Conservation (phyloP, 2,113 vertebrate genomes). For the Lepus europaeus region DNA sequence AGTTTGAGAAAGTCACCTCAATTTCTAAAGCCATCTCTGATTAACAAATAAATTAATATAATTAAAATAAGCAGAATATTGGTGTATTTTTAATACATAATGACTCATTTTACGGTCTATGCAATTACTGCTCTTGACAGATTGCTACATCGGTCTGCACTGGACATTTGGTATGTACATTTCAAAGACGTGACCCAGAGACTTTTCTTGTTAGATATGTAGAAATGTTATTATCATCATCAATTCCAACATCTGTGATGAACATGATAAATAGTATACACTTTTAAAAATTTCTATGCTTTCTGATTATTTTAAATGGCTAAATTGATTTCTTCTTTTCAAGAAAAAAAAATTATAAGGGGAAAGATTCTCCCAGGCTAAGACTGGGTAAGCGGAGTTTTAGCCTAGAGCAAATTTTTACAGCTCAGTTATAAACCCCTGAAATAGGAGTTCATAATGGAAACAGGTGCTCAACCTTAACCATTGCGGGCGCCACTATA, state of each 20-base stretch:
- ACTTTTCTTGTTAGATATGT: slow-evolving; percentile 37
- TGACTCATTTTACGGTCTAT: slow-evolving; percentile 41
- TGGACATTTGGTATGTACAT: neutral
- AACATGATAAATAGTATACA: slow-evolving; percentile 77
- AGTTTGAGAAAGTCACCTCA: neutral
- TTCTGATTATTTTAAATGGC: slow-evolving; percentile 74
- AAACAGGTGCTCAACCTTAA: slow-evolving; percentile 90
- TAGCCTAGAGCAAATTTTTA: slow-evolving; percentile 89
- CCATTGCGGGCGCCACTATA: slow-evolving; percentile 84
- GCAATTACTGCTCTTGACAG: slow-evolving; percentile 25
- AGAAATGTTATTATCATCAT: slow-evolving; percentile 45
- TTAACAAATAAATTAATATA: slow-evolving; percentile 56
- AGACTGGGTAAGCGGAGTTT: slow-evolving; percentile 85
- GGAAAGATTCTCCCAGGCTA: slow-evolving; percentile 87
- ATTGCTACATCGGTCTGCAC: neutral
- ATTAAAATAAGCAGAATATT: slow-evolving; percentile 24
- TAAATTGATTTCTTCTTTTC: slow-evolving; percentile 82
- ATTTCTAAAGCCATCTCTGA: neutral
- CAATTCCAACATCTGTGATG: slow-evolving; percentile 37
- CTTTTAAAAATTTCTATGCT: slow-evolving; percentile 61
- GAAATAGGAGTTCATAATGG: slow-evolving; percentile 90
- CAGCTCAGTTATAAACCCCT: slow-evolving; percentile 90
- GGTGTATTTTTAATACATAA: slow-evolving; percentile 40
- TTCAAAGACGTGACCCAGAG: neutral
- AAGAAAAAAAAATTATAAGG: slow-evolving; percentile 68